Conservation (phyloP, 2,113 vertebrate species). For the Brevimyrus niger region DNA sequence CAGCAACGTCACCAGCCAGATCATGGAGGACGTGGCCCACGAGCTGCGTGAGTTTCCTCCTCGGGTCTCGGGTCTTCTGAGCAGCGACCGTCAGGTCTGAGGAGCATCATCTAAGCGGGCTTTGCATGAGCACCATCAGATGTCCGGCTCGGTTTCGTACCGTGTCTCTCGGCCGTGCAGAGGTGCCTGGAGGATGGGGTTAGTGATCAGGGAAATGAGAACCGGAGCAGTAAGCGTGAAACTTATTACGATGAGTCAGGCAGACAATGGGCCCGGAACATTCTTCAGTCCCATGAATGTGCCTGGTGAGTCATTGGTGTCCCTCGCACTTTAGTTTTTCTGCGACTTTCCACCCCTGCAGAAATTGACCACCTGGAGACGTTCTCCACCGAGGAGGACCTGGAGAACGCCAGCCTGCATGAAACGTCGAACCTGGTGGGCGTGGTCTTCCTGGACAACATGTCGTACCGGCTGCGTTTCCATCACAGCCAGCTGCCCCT, state of each 20-base stretch:
- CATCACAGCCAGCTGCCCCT: constrained; percentile 31
- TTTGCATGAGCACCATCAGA: neutral
- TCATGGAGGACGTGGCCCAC: constrained; percentile 70
- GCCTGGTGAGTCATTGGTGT: neutral
- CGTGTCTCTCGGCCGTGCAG: neutral
- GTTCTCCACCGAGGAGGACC: constrained; percentile 55
- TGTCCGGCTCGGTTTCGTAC: neutral
- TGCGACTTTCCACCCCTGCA: constrained; percentile 2
- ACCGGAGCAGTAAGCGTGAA: neutral
- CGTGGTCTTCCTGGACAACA: constrained; percentile 69
- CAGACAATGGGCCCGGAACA: neutral
- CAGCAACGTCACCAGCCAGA: constrained; percentile 55
- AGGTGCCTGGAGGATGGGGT: neutral
- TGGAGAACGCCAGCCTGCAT: constrained; percentile 55
- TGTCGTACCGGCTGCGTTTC: constrained; percentile 71
- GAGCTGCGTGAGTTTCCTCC: constrained; percentile 49
- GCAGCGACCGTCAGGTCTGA: neutral
- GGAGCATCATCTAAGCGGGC: neutral
- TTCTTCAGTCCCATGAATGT: neutral
- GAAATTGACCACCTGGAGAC: constrained; percentile 54
- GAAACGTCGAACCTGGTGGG: constrained; percentile 49
- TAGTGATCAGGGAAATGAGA: neutral
- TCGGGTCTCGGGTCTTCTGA: neutral
- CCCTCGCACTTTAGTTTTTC: neutral
- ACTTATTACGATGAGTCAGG: neutral